Conservation (phyloP, 2,113 vertebrate genomes). For the Toxotes jaculatrix region DNA sequence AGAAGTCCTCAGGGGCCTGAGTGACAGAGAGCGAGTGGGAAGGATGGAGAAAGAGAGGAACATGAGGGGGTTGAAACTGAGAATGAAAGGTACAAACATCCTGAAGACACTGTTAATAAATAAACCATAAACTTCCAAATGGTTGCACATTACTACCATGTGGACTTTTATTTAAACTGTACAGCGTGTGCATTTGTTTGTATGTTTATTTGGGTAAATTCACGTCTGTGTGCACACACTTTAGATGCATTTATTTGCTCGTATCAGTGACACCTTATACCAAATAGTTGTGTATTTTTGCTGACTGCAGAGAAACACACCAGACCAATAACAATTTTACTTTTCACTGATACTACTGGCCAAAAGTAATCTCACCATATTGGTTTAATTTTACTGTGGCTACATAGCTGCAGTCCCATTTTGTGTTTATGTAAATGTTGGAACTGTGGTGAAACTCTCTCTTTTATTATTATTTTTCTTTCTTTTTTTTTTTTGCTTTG, state of each 20-base stretch:
- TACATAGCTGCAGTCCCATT: not conserved
- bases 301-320: not conserved
- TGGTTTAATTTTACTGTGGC: not conserved
- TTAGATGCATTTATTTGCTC: too few species aligned
- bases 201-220: too few species aligned
- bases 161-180: too few species aligned
- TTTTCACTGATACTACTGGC: not conserved
- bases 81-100: not conserved
- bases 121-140: not conserved
- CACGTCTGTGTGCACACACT: too few species aligned
- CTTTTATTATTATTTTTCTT: too few species aligned
- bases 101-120: not conserved
- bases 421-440: conserved; percentile 12
- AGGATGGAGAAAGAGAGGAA: conserved; percentile 22
- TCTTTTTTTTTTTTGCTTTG: not conserved
- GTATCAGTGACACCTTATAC: too few species aligned
- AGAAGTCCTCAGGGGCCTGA: conserved; percentile 29
- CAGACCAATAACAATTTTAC: not conserved
- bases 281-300: not conserved
- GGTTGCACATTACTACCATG: too few species aligned
- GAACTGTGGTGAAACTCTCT: not conserved
- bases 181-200: not conserved
- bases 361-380: not conserved
- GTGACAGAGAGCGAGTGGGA: not conserved
- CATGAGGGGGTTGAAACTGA: not conserved